phyloP scores from a whole-genome alignment of 1,140 invertebrate species.

The Penaeus indicus region DNA sequence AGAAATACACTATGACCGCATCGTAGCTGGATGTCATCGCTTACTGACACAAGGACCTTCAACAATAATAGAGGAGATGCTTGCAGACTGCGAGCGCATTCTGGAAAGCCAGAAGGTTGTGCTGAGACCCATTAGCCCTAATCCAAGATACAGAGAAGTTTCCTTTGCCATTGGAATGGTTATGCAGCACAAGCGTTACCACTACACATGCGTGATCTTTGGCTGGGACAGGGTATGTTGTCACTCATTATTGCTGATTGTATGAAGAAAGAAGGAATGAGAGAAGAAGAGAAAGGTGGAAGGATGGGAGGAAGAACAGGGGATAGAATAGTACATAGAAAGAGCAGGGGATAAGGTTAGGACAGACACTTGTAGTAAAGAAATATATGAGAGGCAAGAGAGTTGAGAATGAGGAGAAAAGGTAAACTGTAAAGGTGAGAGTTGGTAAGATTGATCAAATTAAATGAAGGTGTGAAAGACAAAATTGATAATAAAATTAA shows the following conservation, averaged over 20 bases:
- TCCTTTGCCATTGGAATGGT: slow-evolving; percentile 80
- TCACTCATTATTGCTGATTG: slow-evolving; percentile 68
- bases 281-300: not conserved
- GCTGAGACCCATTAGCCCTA: slow-evolving; percentile 70
- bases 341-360: too few species aligned
- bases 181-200: slow-evolving; percentile 76
- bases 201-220: slow-evolving; percentile 80
- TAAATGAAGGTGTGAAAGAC: too few species aligned
- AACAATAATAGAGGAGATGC: slow-evolving; percentile 45
- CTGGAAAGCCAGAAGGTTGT: slow-evolving; percentile 69
- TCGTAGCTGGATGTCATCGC: slow-evolving; percentile 72
- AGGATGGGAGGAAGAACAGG: not conserved
- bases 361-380: too few species aligned
- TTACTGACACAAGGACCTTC: slow-evolving; percentile 71
- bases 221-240: slow-evolving; percentile 78
- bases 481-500: too few species aligned
- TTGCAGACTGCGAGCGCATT: slow-evolving; percentile 68
- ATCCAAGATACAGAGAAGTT: slow-evolving; percentile 70
- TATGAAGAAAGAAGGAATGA: not conserved
- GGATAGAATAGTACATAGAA: too few species aligned
- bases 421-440: too few species aligned
- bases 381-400: too few species aligned
- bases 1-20: slow-evolving; percentile 71
- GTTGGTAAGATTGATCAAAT: too few species aligned
- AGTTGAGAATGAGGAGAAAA: too few species aligned